Evolutionary conservation across 2,797 vertebrate species (phyloP).

Genomic region (Pseudomugil gertrudae): DNA sequence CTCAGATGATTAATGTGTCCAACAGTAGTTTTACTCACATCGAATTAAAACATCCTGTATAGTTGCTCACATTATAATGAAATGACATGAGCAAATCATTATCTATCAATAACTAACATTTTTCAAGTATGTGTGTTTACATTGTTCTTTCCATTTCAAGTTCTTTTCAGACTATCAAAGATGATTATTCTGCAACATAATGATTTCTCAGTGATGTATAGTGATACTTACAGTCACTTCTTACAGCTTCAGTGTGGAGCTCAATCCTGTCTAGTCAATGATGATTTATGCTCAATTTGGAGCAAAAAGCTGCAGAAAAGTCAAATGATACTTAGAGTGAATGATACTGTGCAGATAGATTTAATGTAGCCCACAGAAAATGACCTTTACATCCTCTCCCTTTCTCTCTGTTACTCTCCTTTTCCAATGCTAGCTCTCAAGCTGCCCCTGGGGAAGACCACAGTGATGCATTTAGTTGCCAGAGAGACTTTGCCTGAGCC

Average conservation of each 20-base stretch:
- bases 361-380: constrained; percentile 32
- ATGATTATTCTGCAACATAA: constrained; percentile 19
- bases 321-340: constrained; percentile 37
- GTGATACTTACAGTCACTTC: not conserved
- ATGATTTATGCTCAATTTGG: constrained; percentile 11
- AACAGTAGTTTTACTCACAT: no score
- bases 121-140: constrained; percentile 8
- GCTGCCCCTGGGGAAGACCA: constrained; percentile 97
- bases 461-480: constrained; percentile 99
- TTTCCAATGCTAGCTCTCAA: constrained; percentile 87
- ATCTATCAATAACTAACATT: not conserved
- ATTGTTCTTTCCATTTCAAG: not conserved
- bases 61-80: no score
- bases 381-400: constrained; percentile 43
- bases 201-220: not conserved
- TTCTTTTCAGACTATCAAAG: not conserved
- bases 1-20: not conserved
- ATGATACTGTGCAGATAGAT: constrained; percentile 34
- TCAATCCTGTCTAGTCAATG: not conserved
- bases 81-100: not conserved
- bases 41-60: no score
- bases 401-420: constrained; percentile 17
- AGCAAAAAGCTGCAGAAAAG: constrained; percentile 22
- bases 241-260: constrained; percentile 1
- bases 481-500: constrained; percentile 98